These are phyloP conservation scores for Rotaria socialis DNA, from an alignment of 2,888 invertebrate species.

Conservation along the genomic window DNA sequence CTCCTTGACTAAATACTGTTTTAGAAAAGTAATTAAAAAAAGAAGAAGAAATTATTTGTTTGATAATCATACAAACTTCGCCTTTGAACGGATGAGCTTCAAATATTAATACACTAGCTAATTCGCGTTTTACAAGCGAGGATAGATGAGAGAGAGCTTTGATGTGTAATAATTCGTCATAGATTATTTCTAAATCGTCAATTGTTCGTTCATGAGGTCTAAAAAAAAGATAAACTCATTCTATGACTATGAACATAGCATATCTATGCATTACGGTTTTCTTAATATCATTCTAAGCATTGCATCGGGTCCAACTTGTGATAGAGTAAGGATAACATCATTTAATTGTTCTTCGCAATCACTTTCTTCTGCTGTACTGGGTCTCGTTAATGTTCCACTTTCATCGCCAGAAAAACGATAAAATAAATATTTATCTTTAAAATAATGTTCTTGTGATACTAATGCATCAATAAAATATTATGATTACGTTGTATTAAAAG, in stretches of 20 bases:
- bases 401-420: slow-evolving; percentile 71
- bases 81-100: slow-evolving; percentile 74
- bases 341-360: slow-evolving; percentile 63
- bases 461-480: slow-evolving; percentile 49
- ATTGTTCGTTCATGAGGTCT: slow-evolving; percentile 72
- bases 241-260: not conserved
- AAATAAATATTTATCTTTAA: slow-evolving; percentile 76
- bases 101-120: slow-evolving; percentile 74
- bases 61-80: slow-evolving; percentile 67
- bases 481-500: not conserved
- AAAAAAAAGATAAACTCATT: slow-evolving; percentile 45
- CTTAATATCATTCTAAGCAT: slow-evolving; percentile 73
- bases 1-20: slow-evolving; percentile 76
- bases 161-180: slow-evolving; percentile 76
- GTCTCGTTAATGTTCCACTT: not conserved
- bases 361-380: slow-evolving; percentile 42
- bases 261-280: slow-evolving; percentile 66
- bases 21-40: slow-evolving; percentile 43
- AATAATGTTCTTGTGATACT: slow-evolving; percentile 75
- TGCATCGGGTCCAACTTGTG: slow-evolving; percentile 73
- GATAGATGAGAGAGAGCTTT: slow-evolving; percentile 75
- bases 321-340: slow-evolving; percentile 65
- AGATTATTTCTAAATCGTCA: slow-evolving; percentile 76
- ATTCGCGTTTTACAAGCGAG: slow-evolving; percentile 74
- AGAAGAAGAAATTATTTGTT: too few relatives aligned